Base-by-base conservation (phyloP, 2,797 vertebrate species). In the Chromobotia macracanthus region DNA sequence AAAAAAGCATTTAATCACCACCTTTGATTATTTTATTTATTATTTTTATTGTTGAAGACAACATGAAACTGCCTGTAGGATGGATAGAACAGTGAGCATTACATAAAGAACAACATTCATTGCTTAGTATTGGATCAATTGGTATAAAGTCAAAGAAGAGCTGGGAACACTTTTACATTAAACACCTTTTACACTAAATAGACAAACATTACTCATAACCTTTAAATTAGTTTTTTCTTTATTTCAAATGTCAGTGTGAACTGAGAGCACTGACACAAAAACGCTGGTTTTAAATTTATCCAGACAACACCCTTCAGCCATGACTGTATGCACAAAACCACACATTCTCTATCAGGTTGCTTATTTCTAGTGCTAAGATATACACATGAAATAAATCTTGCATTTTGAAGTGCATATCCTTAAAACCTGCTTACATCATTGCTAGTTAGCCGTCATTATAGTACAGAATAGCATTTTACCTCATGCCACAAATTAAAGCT, bases 401-500 rank as follows among this genome's bases (percentile, higher is more conserved):
- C 48, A 11, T 58, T 56, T 64, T 70, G 31, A 64, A 63, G 46
- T 64, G 18, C 28, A 25, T 48, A 38, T 15, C 19, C 6, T 51
- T 25, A 28, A 16, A 63, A 31, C 53, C 23, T 35, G 31, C 67
- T 31, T 41, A 28, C 46, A 70, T 31, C 23, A 15, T 71, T 78
- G 38, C 10, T 41, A 41, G 44, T 16, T 28, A 38, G 13, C 67
- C 28, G 3, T 44, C 28, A 44, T 48, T 50, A 18, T 64, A 44
- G 15, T 38, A 71, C 56, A 78, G 41, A 63, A 19, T 11, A 71
- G 69, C 76, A 71, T 70, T 78, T 56, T 78, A 46, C 50, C 41
- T 69, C 67, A 25, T 70, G 41, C 28, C 67, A 78, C 67, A 61
- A 71, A 78, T 78, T 51, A 78, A 78, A 66, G 15, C 76, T 78